A percentile compares a stretch with the other conserved stretches of the same genome.
These are phyloP conservation scores for Bombus cullumanus DNA, from an alignment of 1,140 invertebrate genomes.

Conservation along the genomic window DNA sequence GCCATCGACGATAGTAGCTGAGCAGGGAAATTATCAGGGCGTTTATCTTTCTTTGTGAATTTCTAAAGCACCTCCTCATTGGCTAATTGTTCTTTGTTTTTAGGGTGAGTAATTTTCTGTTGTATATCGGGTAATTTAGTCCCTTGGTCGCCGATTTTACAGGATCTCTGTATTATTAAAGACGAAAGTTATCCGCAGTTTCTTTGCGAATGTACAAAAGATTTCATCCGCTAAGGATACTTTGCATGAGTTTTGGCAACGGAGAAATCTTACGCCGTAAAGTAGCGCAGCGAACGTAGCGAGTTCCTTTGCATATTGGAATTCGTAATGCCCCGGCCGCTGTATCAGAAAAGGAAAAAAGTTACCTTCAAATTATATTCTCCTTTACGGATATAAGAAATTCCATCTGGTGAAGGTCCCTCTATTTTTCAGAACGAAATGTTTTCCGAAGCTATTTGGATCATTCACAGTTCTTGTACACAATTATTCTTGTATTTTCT, in stretches of 20 bases:
- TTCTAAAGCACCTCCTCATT: too few relatives aligned
- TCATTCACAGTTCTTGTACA: too few relatives aligned
- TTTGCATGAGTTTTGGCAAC: not conserved
- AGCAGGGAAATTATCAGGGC: too few relatives aligned
- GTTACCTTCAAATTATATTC: not conserved
- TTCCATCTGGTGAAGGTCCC: not conserved
- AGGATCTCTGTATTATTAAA: not conserved
- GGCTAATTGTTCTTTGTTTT: too few relatives aligned
- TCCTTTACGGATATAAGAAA: not conserved
- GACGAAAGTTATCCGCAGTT: not conserved
- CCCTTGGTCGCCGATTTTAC: too few relatives aligned
- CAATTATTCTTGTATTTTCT: not conserved
- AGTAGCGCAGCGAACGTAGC: not conserved
- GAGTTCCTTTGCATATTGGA: not conserved
- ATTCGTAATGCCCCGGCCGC: not conserved
- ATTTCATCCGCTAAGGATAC: not conserved
- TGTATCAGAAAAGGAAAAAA: not conserved
- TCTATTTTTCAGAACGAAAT: not conserved
- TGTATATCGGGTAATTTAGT: too few relatives aligned
- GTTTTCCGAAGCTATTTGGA: not conserved
- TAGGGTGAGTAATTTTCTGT: too few relatives aligned
- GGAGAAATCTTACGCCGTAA: not conserved
- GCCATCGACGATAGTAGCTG: too few relatives aligned
- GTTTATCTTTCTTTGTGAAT: not conserved
- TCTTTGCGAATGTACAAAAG: not conserved